Evolutionary conservation across 2,113 vertebrate species (phyloP).

Genomic region (Myotis davidii): DNA sequence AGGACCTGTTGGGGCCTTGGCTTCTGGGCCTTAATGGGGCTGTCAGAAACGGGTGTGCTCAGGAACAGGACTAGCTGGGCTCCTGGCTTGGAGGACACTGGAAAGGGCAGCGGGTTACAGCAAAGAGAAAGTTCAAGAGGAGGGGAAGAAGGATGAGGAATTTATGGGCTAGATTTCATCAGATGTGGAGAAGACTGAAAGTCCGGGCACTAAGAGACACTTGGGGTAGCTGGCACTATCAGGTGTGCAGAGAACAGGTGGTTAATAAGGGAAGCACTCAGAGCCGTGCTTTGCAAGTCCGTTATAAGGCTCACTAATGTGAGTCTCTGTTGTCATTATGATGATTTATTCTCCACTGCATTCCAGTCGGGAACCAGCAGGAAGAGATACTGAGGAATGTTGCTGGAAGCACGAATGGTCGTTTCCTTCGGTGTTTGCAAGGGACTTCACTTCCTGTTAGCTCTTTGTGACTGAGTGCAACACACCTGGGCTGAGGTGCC

Average conservation of each 20-base stretch:
- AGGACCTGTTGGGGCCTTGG: neutral
- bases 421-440: neutral
- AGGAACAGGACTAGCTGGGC: neutral
- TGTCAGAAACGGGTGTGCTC: neutral
- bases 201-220: neutral
- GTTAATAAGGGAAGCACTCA: fast-evolving
- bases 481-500: too few relatives aligned
- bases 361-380: neutral
- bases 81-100: neutral
- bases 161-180: neutral
- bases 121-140: neutral
- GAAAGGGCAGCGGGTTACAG: neutral
- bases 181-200: neutral
- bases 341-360: neutral
- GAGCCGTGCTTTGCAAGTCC: too few relatives aligned
- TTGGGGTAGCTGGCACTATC: too few relatives aligned
- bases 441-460: neutral
- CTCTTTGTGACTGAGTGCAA: neutral
- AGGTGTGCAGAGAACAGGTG: neutral
- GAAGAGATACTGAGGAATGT: neutral
- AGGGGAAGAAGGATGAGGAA: neutral
- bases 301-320: fast-evolving
- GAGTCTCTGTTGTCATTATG: neutral
- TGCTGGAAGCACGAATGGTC: neutral
- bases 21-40: neutral